These are phyloP conservation scores for Oscheius sp. DNA, from an alignment of 1,140 invertebrate species.

Conservation along the genomic window DNA sequence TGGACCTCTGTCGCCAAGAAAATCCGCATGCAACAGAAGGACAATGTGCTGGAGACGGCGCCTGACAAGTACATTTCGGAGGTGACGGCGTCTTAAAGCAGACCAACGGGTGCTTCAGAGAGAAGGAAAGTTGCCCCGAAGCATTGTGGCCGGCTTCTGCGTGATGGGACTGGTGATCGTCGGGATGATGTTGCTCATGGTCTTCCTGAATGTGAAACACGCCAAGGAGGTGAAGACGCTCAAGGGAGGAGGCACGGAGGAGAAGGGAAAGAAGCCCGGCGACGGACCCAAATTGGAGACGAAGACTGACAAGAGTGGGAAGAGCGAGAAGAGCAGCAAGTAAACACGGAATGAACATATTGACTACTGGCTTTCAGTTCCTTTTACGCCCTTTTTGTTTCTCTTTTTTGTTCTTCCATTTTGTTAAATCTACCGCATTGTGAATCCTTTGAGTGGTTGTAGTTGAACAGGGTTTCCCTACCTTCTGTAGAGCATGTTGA, in stretches of 20 bases:
- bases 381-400: no score
- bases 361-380: no score
- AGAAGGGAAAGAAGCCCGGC: background rate
- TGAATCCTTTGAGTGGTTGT: no score
- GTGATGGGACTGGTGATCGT: background rate
- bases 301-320: no score
- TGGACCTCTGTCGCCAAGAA: conserved; percentile 5
- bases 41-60: background rate
- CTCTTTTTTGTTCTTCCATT: no score
- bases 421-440: no score
- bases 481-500: no score
- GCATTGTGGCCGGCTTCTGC: background rate
- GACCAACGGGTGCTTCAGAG: background rate
- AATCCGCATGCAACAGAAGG: background rate
- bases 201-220: background rate
- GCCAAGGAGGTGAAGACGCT: background rate
- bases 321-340: no score
- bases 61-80: background rate
- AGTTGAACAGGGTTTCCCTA: no score
- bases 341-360: no score
- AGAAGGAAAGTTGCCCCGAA: background rate
- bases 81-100: no score
- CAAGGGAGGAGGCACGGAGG: background rate
- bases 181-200: background rate
- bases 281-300: no score